These are phyloP conservation scores for Teleiodes luculella DNA, from an alignment of 2,888 invertebrate species.

Conservation along the genomic window DNA sequence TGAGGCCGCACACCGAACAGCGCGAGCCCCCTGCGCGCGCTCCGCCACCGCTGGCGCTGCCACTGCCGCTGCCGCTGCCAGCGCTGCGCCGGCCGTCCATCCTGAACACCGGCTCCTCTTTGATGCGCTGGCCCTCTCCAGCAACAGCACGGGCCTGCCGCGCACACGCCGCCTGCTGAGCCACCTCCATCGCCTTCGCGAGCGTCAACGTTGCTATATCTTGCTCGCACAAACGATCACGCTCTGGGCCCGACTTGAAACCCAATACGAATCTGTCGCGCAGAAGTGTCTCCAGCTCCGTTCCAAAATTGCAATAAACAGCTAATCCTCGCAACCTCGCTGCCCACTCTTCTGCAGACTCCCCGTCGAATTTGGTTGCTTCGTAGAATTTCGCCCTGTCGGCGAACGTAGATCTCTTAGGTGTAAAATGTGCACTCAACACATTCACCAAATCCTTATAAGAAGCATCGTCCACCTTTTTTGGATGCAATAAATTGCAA, in stretches of 20 bases:
- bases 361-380: not conserved
- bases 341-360: conserved; percentile 10
- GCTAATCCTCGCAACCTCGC: conserved; percentile 20
- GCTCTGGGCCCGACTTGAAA: conserved; percentile 19
- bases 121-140: conserved; percentile 17
- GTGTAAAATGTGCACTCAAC: conserved; percentile 22
- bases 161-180: conserved; percentile 14
- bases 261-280: conserved; percentile 27
- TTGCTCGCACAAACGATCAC: conserved; percentile 21
- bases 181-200: conserved; percentile 19
- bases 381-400: conserved; percentile 22
- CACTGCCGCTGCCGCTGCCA: not conserved
- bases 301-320: conserved; percentile 20
- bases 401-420: conserved; percentile 19
- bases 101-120: conserved; percentile 22
- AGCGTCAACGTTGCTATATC: conserved; percentile 16
- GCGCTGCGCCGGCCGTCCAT: not conserved
- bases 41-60: not conserved
- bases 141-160: not conserved
- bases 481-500: conserved; percentile 21
- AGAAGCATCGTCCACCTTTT: conserved; percentile 12
- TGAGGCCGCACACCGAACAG: conserved; percentile 22
- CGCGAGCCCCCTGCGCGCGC: not conserved
- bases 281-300: conserved; percentile 20
- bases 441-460: conserved; percentile 18